Evolutionary conservation across 2,797 vertebrate species (phyloP).

Genomic region (Crenichthys baileyi): DNA sequence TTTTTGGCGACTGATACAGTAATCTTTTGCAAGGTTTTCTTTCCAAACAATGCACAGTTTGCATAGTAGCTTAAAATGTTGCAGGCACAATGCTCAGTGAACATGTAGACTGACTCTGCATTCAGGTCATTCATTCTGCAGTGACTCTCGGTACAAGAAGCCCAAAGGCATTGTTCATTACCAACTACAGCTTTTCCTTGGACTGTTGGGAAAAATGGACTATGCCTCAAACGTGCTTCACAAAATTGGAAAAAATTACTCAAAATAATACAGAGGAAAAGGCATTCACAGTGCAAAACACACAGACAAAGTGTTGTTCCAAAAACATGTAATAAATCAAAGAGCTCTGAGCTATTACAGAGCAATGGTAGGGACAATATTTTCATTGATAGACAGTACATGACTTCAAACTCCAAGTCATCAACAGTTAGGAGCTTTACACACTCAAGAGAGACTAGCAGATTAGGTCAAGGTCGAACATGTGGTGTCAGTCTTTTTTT

Average conservation of each 20-base stretch:
- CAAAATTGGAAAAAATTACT: conserved; percentile 1
- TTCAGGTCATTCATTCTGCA: conserved; percentile 4
- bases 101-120: conserved; percentile 9
- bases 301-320: conserved; percentile 1
- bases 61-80: conserved; percentile 19
- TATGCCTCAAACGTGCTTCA: conserved; percentile 1
- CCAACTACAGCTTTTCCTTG: conserved; percentile 26
- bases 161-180: conserved; percentile 9
- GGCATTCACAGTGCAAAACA: background rate
- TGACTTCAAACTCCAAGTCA: conserved; percentile 30
- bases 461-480: conserved; percentile 26
- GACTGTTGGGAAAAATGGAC: conserved; percentile 36
- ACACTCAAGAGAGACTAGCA: conserved; percentile 26
- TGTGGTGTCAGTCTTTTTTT: conserved; percentile 25
- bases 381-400: conserved; percentile 13
- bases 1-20: background rate
- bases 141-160: conserved; percentile 14
- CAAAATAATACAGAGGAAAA: conserved; percentile 9
- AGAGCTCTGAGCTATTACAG: conserved; percentile 11
- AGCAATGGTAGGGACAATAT: conserved; percentile 34
- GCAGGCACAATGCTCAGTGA: conserved; percentile 3
- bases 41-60: conserved; percentile 8
- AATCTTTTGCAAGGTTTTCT: background rate
- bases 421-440: conserved; percentile 12
- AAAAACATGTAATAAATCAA: background rate